Evolutionary conservation across 1,140 invertebrate genomes (phyloP), one percentile per base, ranked within the genome.

Genomic region (Apocrypta bakeri): DNA sequence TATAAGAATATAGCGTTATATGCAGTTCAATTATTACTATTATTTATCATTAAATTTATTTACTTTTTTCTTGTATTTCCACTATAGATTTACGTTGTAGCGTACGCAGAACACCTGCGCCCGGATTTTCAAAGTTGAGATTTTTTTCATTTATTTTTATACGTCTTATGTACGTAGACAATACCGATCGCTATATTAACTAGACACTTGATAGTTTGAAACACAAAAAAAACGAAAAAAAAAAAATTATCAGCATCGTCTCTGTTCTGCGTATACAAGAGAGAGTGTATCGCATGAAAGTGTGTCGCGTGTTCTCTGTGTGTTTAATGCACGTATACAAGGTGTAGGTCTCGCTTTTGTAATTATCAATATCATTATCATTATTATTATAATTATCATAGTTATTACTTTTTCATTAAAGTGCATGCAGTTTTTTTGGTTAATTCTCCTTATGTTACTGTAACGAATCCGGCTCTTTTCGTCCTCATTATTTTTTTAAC

Each of bases 181-280:
- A 91, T 91, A 90, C 89, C 86, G 87, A 90, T 90, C 85, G 86
- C 88, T 90, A 90, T 90, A 85, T 77, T 83, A 86, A 90, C 90
- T 90, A 90, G 88, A 92, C 90, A 91, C 89, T 91, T 91, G 89
- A 92, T 89, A 91, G 87, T 90, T 90, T 83, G 84, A 85, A 37
- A 87, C 89, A 88, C 90, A 87, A 90, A 90, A 90, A 87, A 90
- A 87, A 89, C n/a, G n/a, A 87, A 89, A 88, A 90, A 87, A 90
- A 90, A 90, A 87, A 90, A 87, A 89, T 88, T 91, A 89, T 86
- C 87, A 85, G 87, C 84, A 86, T 89, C 83, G 83, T 88, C 74
- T 85, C 85, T 74, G 72, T 48, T 2, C 63, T 1, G 31, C 8
- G 8, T 79, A 17, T 75, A 25, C 14, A 66, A 61, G 63, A 72